Evolutionary conservation across 2,888 invertebrate genomes (phyloP), one percentile per base, ranked within the genome.

Genomic region (Pseudococcus jackbeardsleyi): DNA sequence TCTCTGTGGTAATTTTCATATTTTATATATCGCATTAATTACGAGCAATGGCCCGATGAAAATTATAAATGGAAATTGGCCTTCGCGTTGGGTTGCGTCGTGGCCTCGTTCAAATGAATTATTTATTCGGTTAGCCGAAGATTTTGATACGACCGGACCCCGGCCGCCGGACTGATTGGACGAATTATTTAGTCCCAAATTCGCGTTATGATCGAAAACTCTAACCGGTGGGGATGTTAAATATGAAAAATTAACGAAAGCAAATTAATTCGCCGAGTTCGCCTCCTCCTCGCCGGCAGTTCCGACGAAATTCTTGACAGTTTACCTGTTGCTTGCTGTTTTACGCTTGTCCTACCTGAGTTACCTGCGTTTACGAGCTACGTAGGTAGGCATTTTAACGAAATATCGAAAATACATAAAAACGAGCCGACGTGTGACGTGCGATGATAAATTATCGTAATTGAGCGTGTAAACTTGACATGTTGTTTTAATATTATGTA

Each of bases 31-130:
- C n/a, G 59, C 11, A 59, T 59, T 59, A 59, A 59, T 59, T 59
- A 19, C 59, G 59, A 19, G 59, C 59, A 59, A 19, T 72, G 68
- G 68, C 26, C 15, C 68, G 68, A 72, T 72, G 68, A 72, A 72
- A 72, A 72, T 72, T 72, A 72, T 72, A 72, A 72, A 72, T 72
- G 68, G 68, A 72, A 72, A 72, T 72, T 72, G 26, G 68, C 33
- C 68, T 72, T 33, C 26, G 26, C 26, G 1, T 33, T 3, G 2
- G 54, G 54, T 54, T 54, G 1, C 59, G 9, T 5, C 7, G 6
- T 59, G 59, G 54, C 17, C 17, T 7, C 19, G 19, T 19, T 59
- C 59, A 59, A 59, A 59, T 59, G 59, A 59, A 59, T 59, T 59
- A 59, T 59, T 59, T 59, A 59, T 59, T 59, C 9, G 9, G n/a